Evolutionary conservation across 2,113 vertebrate genomes (phyloP), one percentile per base, ranked within the genome.

Genomic region (Austrofundulus limnaeus): DNA sequence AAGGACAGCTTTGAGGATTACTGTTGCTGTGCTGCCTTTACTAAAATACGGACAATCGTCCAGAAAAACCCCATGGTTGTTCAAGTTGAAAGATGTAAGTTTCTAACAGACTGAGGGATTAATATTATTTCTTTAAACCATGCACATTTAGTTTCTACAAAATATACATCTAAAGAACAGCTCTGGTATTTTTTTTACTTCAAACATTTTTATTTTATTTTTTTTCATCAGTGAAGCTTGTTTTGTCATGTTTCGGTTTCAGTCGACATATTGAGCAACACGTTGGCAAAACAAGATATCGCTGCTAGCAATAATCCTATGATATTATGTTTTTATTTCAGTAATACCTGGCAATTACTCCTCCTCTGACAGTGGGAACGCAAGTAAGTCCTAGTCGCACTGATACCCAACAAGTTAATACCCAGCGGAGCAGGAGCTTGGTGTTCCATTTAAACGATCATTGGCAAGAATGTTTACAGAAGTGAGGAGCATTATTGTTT

Each of bases 21-120:
- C 21, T 94, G 94, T 61, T 98, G 97, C 83, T 94, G 92, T 45
- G 97, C 95, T 0, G 87, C 93, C 0, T 98, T 98, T 82, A 71
- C 89, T 4, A 88, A 51, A 37, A 92, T 98, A 77, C 92, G 96
- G 60, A 95, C 93, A 2, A 98, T 98, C 10, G 94, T 94, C 39
- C 97, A 98, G 90, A 98, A 95, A 48, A 92, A 90, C 41, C 86
- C 94, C 2, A 94, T 97, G 94, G 90, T 92, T 0, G 87, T 98
- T 14, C 75, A 81, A 24, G 95, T 98, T 50, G 90, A 89, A 28
- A 89, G 88, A 43, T 91, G 97, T 98, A 92, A 89, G 95, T 95
- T 66, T 47, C 66, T 42, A 37, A 39, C 34, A 23, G 2, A 25
- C 9, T 21, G 16, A 49, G 17, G 51, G 11, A 37, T 2, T 11